Evolutionary conservation across 2,888 invertebrate species (phyloP), one percentile per base, ranked within the genome.

Genomic region (Herminia tarsipennalis): DNA sequence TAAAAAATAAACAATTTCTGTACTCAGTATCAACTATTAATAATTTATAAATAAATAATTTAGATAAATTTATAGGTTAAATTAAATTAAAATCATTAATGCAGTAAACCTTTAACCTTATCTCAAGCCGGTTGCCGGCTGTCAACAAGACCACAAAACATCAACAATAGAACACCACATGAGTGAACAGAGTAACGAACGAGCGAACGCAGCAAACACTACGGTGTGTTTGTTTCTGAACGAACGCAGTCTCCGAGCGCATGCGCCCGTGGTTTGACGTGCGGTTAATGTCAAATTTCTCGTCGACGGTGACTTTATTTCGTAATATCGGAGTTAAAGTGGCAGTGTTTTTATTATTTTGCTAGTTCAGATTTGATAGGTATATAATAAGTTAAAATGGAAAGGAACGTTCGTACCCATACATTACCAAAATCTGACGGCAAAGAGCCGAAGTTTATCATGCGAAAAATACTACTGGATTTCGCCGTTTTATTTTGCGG

Each of bases 391-490:
- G 44, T 60, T 48, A 66, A 44, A 78, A 91, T 91, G 90, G 90
- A 91, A 58, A 82, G 86, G 71, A 87, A 81, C 66, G 86, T 82
- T 49, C 86, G 88, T 55, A 78, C 69, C 39, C 83, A 86, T 66
- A 81, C 85, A 78, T 85, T 51, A 84, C 84, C 33, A 91, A 93
- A 86, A n/a, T n/a, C n/a, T n/a, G 93, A 93, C 73, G 88, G 92
- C 22, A 36, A 32, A 70, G 92, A 93, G 64, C 88, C 93, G 28
- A 92, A 86, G 77, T 84, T 88, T 65, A 86, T 94, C 70, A 77
- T 95, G 70, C 92, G 93, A 72, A 95, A 95, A 88, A 92, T 95
- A 64, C 75, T 94, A 59, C 83, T 94, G 77, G 96, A 96, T 90
- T 89, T 95, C 69, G 69, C 92, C 48, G 93, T 95, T 68, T 76